Evolutionary conservation across 2,888 invertebrate species (phyloP).

Genomic region (Papilio demoleus): DNA sequence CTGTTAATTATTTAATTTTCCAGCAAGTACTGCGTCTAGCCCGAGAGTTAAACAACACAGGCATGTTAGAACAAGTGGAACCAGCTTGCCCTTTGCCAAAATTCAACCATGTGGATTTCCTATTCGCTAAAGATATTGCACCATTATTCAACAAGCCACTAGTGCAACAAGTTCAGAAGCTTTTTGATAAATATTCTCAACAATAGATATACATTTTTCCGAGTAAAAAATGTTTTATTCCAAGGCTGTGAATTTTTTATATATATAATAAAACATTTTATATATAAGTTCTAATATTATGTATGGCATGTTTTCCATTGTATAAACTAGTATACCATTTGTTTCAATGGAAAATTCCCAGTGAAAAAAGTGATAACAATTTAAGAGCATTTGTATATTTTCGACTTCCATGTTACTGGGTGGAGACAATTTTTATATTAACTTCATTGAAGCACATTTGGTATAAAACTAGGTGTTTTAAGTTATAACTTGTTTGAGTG

Average conservation of each 20-base stretch:
- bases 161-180: conserved; percentile 55
- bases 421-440: background rate
- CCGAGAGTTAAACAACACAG: conserved; percentile 56
- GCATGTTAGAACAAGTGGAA: conserved; percentile 60
- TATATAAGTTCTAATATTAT: too few relatives aligned
- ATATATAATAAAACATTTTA: too few relatives aligned
- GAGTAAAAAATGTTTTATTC: background rate
- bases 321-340: background rate
- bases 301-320: too few relatives aligned
- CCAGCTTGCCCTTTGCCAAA: conserved; percentile 70
- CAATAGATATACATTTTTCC: too few relatives aligned
- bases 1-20: conserved; percentile 43
- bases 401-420: too few relatives aligned
- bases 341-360: too few relatives aligned
- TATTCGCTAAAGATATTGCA: conserved; percentile 72
- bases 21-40: conserved; percentile 73
- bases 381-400: background rate
- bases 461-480: too few relatives aligned
- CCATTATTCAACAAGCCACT: conserved; percentile 66
- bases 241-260: conserved; percentile 16
- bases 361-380: too few relatives aligned
- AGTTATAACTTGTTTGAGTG: too few relatives aligned
- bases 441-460: background rate
- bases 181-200: conserved; percentile 66
- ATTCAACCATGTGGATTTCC: conserved; percentile 77